These are phyloP conservation scores for Casuarius casuarius DNA, from an alignment of 2,113 vertebrate species.

Conservation along the genomic window DNA sequence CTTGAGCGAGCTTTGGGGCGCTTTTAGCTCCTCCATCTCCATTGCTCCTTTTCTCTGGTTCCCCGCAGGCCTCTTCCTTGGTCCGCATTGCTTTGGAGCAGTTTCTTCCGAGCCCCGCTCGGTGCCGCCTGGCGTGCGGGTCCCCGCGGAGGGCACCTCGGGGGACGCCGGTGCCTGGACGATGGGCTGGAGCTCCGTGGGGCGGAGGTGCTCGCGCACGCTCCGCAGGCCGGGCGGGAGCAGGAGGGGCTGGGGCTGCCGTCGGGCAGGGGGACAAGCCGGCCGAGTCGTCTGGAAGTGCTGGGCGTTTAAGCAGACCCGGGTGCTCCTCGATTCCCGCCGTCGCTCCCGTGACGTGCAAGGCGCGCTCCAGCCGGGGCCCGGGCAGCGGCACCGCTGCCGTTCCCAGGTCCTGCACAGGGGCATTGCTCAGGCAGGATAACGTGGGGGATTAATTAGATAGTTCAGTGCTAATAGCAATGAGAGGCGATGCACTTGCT, in stretches of 20 bases:
- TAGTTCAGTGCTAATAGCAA: conserved; percentile 32
- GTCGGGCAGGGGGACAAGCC: too few relatives aligned
- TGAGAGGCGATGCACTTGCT: background rate
- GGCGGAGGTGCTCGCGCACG: too few relatives aligned
- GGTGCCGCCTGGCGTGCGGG: rapidly evolving
- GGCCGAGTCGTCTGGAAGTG: too few relatives aligned
- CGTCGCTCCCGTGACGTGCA: too few relatives aligned
- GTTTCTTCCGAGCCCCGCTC: too few relatives aligned
- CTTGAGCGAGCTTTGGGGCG: too few relatives aligned
- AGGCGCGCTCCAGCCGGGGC: background rate
- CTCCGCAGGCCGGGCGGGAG: too few relatives aligned
- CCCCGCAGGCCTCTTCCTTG: rapidly evolving
- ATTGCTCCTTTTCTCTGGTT: background rate
- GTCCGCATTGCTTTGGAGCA: background rate
- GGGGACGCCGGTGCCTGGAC: too few relatives aligned
- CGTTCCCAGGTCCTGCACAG: background rate
- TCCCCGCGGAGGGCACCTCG: background rate
- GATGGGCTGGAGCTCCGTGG: background rate
- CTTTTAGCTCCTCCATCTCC: background rate
- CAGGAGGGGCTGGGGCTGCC: rapidly evolving
- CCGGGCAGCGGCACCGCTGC: rapidly evolving
- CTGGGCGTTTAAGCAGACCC: too few relatives aligned
- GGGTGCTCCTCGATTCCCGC: too few relatives aligned
- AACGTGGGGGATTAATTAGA: conserved; percentile 18
- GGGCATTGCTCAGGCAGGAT: background rate